Evolutionary conservation across 1,140 invertebrate genomes (phyloP), one percentile per base, ranked within the genome.

Genomic region (Drosophila parabipectinata): DNA sequence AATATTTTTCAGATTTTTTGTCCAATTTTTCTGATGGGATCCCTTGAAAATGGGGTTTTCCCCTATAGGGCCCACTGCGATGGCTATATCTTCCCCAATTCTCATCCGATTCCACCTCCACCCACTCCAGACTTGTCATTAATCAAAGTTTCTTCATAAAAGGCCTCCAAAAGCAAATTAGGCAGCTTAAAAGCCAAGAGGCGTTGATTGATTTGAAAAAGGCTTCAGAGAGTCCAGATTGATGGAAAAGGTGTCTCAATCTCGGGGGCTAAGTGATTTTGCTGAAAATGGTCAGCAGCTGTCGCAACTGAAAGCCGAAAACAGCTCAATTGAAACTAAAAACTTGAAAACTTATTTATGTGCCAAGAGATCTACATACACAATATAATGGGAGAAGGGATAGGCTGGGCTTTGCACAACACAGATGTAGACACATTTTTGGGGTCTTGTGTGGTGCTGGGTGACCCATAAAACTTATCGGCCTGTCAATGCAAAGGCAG

Each of bases 171-270:
- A 30, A 34, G 67, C 75, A 83, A 83, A 83, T 83, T 83, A 83
- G 75, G 63, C 79, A 57, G 63, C 75, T 82, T 76, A 76, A 72
- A 56, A 67, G 60, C 53, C 67, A 66, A 72, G 80, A 69, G 73
- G 77, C 81, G 81, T 85, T 85, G 77, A 85, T 84, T 85, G 81
- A 84, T 84, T 80, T 66, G 50, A 59, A 85, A 64, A 80, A 74
- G 79, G 79, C 74, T 74, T 60, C 10, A 32, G 39, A 62, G 53
- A 57, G 37, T n/a, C 39, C 39, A 55, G 50, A 37, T 28, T 52
- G 59, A 67, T 54, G 24, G 26, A 53, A 44, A 37, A 72, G 55
- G 26, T 71, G 44, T 47, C 51, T 56, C 15, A 39, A 68, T 68
- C 66, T 69, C 32, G 51, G 24, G 12, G 18, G 21, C 32, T 56